Evolutionary conservation across 1,140 invertebrate species (phyloP).

Genomic region (Cydia strobilella): DNA sequence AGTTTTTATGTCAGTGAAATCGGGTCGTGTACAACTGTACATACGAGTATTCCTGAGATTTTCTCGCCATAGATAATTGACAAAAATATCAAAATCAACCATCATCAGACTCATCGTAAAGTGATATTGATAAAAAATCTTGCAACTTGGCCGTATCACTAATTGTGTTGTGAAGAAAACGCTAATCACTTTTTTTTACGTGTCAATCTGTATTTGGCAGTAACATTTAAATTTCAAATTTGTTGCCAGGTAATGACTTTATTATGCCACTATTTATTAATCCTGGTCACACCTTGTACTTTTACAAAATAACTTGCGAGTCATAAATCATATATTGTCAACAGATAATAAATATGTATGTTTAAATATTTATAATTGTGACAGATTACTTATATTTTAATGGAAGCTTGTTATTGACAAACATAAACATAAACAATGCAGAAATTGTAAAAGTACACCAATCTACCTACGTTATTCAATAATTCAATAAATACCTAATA

Average conservation of each 20-base stretch:
- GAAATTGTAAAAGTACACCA: background rate
- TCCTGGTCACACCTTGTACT: constrained; percentile 10
- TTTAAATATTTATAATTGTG: background rate
- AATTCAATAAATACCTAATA: too few relatives aligned
- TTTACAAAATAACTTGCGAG: background rate
- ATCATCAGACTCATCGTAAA: background rate
- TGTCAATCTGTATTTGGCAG: background rate
- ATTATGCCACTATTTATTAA: constrained; percentile 14
- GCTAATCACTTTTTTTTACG: constrained; percentile 19
- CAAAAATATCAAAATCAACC: too few relatives aligned
- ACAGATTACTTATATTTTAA: background rate
- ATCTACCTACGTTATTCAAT: too few relatives aligned
- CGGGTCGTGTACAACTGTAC: too few relatives aligned
- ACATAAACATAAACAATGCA: background rate
- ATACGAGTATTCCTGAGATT: too few relatives aligned
- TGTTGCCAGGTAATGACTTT: constrained; percentile 14
- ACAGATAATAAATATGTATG: constrained; percentile 4
- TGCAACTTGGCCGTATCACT: background rate
- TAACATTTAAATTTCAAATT: constrained; percentile 2
- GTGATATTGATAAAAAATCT: background rate
- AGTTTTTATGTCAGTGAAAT: too few relatives aligned
- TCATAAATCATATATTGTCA: background rate
- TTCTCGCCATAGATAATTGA: too few relatives aligned
- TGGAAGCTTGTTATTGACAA: background rate
- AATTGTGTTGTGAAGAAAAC: background rate